These are phyloP conservation scores for Lordiphosa mommai DNA, from an alignment of 1,140 invertebrate genomes.

Conservation along the genomic window DNA sequence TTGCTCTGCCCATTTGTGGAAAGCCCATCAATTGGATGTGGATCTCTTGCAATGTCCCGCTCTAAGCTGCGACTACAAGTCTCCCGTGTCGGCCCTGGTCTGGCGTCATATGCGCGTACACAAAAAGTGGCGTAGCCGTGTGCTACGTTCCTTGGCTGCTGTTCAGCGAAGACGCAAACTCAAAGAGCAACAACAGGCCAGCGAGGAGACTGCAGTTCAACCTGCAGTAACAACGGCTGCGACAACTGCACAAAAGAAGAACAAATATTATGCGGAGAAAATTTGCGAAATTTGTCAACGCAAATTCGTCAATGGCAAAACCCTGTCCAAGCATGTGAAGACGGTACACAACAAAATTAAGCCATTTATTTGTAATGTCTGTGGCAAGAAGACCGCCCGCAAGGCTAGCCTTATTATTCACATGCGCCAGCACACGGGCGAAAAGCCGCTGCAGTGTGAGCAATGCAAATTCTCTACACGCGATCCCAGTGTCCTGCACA, in stretches of 20 bases:
- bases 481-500: constrained; percentile 75
- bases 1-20: constrained; percentile 85
- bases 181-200: constrained; percentile 27
- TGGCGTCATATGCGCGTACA: constrained; percentile 76
- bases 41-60: constrained; percentile 84
- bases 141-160: constrained; percentile 47
- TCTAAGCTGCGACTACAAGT: constrained; percentile 83
- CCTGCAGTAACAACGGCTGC: background rate
- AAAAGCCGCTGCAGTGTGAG: constrained; percentile 69
- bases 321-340: constrained; percentile 88
- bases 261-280: constrained; percentile 84
- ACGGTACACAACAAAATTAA: constrained; percentile 89
- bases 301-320: constrained; percentile 87
- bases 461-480: constrained; percentile 70
- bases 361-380: constrained; percentile 88
- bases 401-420: constrained; percentile 87
- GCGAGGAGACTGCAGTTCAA: background rate
- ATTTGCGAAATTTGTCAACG: constrained; percentile 86
- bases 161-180: constrained; percentile 43
- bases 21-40: constrained; percentile 84
- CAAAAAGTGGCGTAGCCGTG: constrained; percentile 57
- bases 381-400: constrained; percentile 86
- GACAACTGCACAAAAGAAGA: constrained; percentile 28
- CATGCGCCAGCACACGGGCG: constrained; percentile 87
- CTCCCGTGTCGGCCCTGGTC: constrained; percentile 78